phyloP scores from a whole-genome alignment of 2,113 vertebrate genomes.

The Datnioides undecimradiatus region DNA sequence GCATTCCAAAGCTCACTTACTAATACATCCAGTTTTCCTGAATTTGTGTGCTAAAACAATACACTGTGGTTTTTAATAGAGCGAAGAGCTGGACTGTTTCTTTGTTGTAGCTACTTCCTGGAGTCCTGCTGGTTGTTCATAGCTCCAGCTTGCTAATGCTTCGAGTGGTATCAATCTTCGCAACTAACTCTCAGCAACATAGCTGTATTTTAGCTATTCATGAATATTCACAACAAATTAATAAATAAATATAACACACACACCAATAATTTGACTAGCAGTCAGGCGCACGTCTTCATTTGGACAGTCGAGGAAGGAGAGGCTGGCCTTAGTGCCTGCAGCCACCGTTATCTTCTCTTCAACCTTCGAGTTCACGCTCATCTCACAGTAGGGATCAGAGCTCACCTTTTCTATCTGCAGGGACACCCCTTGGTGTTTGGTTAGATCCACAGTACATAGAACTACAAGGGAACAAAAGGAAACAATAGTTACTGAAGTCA shows the following conservation, averaged over 20 bases:
- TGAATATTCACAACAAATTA: neutral
- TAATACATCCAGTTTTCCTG: too few relatives aligned
- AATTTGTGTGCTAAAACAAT: too few relatives aligned
- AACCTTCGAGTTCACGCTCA: conserved; percentile 84
- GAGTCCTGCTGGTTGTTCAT: too few relatives aligned
- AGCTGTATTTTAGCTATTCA: neutral
- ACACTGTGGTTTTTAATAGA: too few relatives aligned
- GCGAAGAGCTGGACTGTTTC: too few relatives aligned
- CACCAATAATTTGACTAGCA: conserved; percentile 82
- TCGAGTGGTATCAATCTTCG: too few relatives aligned
- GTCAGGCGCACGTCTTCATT: conserved; percentile 84
- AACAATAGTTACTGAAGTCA: neutral
- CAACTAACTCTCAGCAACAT: too few relatives aligned
- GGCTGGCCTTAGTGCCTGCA: conserved; percentile 75
- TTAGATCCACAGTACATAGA: conserved; percentile 85
- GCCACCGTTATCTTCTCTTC: conserved; percentile 80
- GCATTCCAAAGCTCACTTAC: too few relatives aligned
- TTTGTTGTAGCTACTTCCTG: too few relatives aligned
- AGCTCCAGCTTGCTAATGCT: too few relatives aligned
- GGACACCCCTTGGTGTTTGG: conserved; percentile 73
- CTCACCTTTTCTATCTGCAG: conserved; percentile 84
- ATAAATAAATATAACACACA: conserved; percentile 14
- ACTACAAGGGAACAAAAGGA: conserved; percentile 61
- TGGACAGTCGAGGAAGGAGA: conserved; percentile 91
- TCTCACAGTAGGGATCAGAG: conserved; percentile 82